Base-by-base conservation (phyloP, 2,113 vertebrate genomes). In the Tamias sibiricus region DNA sequence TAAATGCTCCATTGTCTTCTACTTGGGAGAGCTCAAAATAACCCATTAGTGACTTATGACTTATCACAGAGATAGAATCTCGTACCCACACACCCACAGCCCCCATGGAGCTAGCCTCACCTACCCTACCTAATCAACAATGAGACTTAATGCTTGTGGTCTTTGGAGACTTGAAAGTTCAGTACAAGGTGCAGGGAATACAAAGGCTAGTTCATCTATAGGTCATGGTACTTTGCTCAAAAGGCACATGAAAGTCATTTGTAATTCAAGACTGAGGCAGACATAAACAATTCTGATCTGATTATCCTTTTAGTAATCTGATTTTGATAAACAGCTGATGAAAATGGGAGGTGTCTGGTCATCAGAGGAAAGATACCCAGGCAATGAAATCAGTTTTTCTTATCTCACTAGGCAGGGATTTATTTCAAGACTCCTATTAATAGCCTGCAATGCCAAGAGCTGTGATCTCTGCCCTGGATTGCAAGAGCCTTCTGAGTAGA, bases 1-100 rank as follows among this genome's bases (percentile, higher is more conserved):
- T 97, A 97, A 97, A 97, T 83, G 93, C 96, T 93, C 90, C 96
- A 97, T 98, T 98, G 98, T 98, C 97, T 97, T 95, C 94, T 44
- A 82, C 92, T 95, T 44, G 85, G 94, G 90, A 97, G 93, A 92
- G 69, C 84, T 92, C 94, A 92, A 42, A 98, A 97, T 95, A 97
- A 91, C 94, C 91, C 95, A 72, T 95, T 94, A 93, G 88, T 96
- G 98, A 95, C 98, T 95, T 97, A 87, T 26, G 81, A 96, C 84
- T 96, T 97, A 95, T 97, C 94, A 35, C 35, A 52, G 47, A 80
- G 94, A 93, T 66, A 90, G 47, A 94, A 90, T 96, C 87, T 96
- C 13, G 66, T 14, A 44, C 84, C 49, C 57, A 79, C 59, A 57
- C 12, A 47, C 6, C 71, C 94, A 77, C 66, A 82, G 92, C 74